phyloP scores from a whole-genome alignment of 2,888 invertebrate species.

The Spodoptera littoralis region DNA sequence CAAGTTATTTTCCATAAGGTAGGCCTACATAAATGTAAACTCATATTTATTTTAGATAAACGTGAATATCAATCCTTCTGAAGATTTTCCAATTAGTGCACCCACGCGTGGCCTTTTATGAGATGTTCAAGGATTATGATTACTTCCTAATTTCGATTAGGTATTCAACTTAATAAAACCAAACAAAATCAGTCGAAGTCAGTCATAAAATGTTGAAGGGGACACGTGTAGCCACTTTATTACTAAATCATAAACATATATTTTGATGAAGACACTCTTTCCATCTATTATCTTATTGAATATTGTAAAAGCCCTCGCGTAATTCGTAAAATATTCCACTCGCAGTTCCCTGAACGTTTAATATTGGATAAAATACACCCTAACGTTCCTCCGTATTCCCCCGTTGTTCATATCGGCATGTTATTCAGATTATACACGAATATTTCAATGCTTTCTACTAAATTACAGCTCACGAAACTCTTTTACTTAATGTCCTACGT shows the following conservation, averaged over 20 bases:
- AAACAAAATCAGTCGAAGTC: conserved; percentile 18
- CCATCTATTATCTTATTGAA: conserved; percentile 81
- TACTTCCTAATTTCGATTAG: conserved; percentile 2
- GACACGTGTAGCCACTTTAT: conserved; percentile 46
- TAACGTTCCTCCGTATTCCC: conserved; percentile 83
- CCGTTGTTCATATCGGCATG: conserved; percentile 89
- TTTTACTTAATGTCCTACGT: conserved; percentile 82
- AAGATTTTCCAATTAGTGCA: too few relatives aligned
- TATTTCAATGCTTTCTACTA: conserved; percentile 89
- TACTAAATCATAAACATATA: conserved; percentile 56
- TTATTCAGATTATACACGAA: conserved; percentile 89
- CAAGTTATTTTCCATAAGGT: too few relatives aligned
- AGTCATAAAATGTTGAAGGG: conserved; percentile 50
- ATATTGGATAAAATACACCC: conserved; percentile 88
- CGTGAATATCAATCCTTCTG: too few relatives aligned
- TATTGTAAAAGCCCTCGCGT: conserved; percentile 81
- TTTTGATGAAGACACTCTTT: conserved; percentile 66
- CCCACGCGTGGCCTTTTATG: too few relatives aligned
- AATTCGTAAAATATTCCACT: conserved; percentile 85
- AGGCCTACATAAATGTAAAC: too few relatives aligned
- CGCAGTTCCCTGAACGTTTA: conserved; percentile 85
- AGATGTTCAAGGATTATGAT: neutral
- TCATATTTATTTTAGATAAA: too few relatives aligned
- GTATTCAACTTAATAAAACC: conserved; percentile 15
- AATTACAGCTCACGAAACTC: conserved; percentile 87